Evolutionary conservation across 2,113 vertebrate species (phyloP), one percentile per base, ranked within the genome.

Genomic region (Ceyx cyanopectus): DNA sequence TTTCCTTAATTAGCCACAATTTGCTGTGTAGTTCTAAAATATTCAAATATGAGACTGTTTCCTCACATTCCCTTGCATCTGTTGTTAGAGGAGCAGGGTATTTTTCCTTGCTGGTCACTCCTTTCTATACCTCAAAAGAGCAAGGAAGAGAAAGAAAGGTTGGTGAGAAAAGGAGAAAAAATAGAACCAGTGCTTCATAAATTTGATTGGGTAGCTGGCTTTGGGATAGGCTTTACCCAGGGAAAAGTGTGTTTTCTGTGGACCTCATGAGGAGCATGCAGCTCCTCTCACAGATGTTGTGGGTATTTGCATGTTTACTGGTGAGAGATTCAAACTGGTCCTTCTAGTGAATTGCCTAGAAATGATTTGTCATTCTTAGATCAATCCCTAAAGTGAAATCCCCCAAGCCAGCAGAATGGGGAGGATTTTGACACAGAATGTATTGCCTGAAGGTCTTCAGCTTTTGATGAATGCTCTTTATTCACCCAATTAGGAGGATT

Each of bases 261-360:
- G 15, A 19, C 8, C 18, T 61, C 43, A 30, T 13, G 22, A 50
- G 48, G n/a, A 24, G 6, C 14, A 12, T 56, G 72, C 40, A 61
- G 3, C 1, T 41, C 56, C 50, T 61, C 3, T 61, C 17, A 17
- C 24, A 32, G 6, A 7, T 11, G 4, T 15, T 56, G 13, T 18
- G 72, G 12, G 27, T 41, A 14, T 1, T 29, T 21, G 1, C 0
- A 2, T 18, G 13, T 7, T 46, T 32, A 27, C 18, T 24, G 14
- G 12, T 22, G 30, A 67, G 74, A 53, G 6, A 27, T 12, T 46
- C 17, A 83, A 24, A 19, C 5, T 65, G 24, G 9, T 13, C 50
- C 2, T 50, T 72, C 18, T 7, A n/a, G 12, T 20, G 46, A 46
- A 40, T 48, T 16, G 12, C 5, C 50, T 82, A 56, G 27, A 80